Conservation (phyloP, 2,888 invertebrate species). For the Epinotia nisella region DNA sequence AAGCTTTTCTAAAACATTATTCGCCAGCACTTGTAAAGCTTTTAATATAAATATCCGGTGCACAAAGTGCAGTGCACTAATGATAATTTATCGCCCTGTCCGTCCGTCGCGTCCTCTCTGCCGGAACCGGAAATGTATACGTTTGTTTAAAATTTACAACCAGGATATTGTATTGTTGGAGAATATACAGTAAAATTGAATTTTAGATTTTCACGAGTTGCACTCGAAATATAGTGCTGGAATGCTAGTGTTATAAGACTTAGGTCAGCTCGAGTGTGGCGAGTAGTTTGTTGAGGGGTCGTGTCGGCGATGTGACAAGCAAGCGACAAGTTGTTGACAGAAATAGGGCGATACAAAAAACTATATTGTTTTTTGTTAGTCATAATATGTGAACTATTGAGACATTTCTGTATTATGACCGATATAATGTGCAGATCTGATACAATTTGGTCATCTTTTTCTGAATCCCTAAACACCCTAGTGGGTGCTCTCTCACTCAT, state of each 20-base stretch:
- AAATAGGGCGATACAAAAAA: not conserved
- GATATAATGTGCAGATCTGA: no score
- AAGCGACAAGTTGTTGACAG: not conserved
- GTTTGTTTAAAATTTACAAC: conserved; percentile 43
- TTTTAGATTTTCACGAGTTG: conserved; percentile 28
- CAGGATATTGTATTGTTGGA: conserved; percentile 30
- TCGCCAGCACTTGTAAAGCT: conserved; percentile 27
- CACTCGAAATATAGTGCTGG: not conserved
- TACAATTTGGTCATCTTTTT: no score
- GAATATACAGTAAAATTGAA: conserved; percentile 34
- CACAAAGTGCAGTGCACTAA: conserved; percentile 38
- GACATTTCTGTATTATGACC: no score
- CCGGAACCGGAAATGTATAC: conserved; percentile 40
- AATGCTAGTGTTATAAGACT: not conserved
- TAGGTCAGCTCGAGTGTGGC: conserved; percentile 10
- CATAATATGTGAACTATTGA: no score
- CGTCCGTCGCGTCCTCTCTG: conserved; percentile 32
- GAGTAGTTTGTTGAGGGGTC: not conserved
- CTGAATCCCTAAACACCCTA: no score
- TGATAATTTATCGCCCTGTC: conserved; percentile 44
- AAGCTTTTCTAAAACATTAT: conserved; percentile 15
- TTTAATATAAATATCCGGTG: conserved; percentile 43
- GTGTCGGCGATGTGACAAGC: not conserved
- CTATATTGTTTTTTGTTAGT: no score
- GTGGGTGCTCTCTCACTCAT: no score